Evolutionary conservation across 2,113 vertebrate genomes (phyloP), one percentile per base, ranked within the genome.

Genomic region (Arvicanthis niloticus): DNA sequence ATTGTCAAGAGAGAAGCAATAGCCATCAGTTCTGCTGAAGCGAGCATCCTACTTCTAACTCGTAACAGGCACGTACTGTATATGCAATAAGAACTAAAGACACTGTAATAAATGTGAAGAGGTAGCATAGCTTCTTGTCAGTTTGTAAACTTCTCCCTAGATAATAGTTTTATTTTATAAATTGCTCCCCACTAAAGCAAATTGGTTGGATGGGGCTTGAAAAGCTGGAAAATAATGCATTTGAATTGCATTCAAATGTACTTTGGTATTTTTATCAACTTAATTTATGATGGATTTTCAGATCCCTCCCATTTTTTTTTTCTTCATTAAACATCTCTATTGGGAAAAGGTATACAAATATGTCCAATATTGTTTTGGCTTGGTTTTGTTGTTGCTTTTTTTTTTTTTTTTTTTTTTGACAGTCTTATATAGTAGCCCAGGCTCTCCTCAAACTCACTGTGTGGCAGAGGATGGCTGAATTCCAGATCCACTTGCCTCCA

Each of bases 51-150:
- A 3, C 78, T 68, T 86, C 75, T 72, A 60, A 84, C 95, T 95
- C 97, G 72, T 97, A 85, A 96, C 97, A 96, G 98, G 98, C 98
- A 98, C 98, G 97, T 96, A 85, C 89, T 65, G 34, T 96, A 92
- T 97, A 96, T 94, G 95, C 97, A 97, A 82, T 96, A 97, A 96
- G 87, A 96, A 97, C 97, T 97, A 94, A 97, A 97, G 37, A 89
- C 89, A 89, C 67, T 91, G 77, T 93, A 97, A 97, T 96, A 97
- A 97, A 97, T 75, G 96, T 98, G 0, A 1, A 95, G 65, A 85
- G 90, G 93, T 96, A 60, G 85, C 90, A 45, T 51, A 96, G 86
- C 78, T 96, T 91, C 96, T 93, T 67, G 48, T 96, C 19, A 22
- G 80, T 91, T 58, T 96, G 24, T 96, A 92, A 95, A 29, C 94